phyloP scores from a whole-genome alignment of 2,797 vertebrate genomes.

The Notamacropus eugenii region DNA sequence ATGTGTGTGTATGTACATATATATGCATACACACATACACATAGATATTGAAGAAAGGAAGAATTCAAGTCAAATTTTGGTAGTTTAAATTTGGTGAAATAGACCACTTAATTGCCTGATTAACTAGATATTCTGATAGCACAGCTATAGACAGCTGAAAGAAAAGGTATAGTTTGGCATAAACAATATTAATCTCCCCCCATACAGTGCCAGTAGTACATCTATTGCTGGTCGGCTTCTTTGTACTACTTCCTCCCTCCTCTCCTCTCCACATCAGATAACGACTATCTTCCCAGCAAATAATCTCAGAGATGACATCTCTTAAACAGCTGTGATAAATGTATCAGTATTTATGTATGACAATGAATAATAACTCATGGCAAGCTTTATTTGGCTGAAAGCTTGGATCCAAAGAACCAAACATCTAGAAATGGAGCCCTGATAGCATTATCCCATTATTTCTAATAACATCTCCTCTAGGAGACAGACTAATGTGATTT shows the following conservation, averaged over 20 bases:
- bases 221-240: background rate
- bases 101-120: background rate
- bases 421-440: constrained; percentile 66
- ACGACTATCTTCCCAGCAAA: background rate
- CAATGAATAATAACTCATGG: constrained; percentile 49
- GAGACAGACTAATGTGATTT: constrained; percentile 68
- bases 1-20: too few relatives aligned
- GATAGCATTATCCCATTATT: constrained; percentile 57
- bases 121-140: background rate
- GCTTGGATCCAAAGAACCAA: constrained; percentile 36
- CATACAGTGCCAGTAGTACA: background rate
- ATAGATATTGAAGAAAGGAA: background rate
- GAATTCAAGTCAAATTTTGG: background rate
- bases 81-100: background rate
- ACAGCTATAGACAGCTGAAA: background rate
- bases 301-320: constrained; percentile 14
- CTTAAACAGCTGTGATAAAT: constrained; percentile 54
- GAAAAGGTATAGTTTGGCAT: background rate
- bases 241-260: background rate
- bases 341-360: constrained; percentile 26
- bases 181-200: background rate
- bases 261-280: background rate
- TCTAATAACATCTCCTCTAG: constrained; percentile 65
- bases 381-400: constrained; percentile 62
- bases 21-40: too few relatives aligned